phyloP scores from a whole-genome alignment of 2,888 invertebrate genomes.

The Melanophora roralis region DNA sequence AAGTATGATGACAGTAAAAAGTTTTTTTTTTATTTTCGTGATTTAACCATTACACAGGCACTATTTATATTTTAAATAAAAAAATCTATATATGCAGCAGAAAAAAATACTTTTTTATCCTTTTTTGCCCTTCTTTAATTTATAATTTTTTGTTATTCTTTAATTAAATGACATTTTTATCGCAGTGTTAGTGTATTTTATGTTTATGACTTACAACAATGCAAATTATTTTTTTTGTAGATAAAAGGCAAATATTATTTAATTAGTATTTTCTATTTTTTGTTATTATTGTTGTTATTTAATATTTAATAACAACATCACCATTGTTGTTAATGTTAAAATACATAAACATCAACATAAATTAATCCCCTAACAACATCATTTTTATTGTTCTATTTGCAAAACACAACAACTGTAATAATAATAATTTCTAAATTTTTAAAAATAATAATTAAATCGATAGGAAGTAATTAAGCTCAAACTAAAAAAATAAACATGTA shows the following conservation, averaged over 20 bases:
- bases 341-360: conserved; percentile 43
- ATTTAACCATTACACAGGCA: too few species aligned
- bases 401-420: neutral
- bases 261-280: conserved; percentile 30
- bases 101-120: too few species aligned
- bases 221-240: neutral
- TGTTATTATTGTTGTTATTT: conserved; percentile 11
- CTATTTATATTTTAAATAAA: too few species aligned
- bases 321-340: conserved; percentile 40
- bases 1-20: neutral
- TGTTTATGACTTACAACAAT: conserved; percentile 34
- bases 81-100: too few species aligned
- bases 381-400: conserved; percentile 7
- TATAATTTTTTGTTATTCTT: too few species aligned
- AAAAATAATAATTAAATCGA: too few species aligned
- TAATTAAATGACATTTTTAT: too few species aligned
- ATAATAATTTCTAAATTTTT: neutral
- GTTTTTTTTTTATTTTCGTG: too few species aligned
- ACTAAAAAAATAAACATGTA: too few species aligned
- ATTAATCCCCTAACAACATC: conserved; percentile 53
- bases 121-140: too few species aligned
- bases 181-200: neutral
- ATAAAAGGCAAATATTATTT: conserved; percentile 32
- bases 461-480: neutral
- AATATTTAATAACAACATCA: conserved; percentile 2